Evolutionary conservation across 2,797 vertebrate genomes (phyloP).

Genomic region (Coilia nasus): DNA sequence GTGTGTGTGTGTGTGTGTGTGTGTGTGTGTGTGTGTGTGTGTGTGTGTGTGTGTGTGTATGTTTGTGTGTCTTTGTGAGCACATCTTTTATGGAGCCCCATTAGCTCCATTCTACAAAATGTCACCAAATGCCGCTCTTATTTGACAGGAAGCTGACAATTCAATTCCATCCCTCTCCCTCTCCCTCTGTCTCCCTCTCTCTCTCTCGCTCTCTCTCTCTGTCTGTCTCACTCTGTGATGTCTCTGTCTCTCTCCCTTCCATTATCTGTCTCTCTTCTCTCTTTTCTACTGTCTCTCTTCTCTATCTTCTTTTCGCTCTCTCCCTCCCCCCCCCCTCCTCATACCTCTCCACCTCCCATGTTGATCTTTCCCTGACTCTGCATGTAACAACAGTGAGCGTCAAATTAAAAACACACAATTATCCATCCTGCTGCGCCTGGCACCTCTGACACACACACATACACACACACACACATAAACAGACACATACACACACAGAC

Average conservation of each 20-base stretch:
- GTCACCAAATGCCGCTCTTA: background rate
- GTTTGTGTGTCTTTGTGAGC: background rate
- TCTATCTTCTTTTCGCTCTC: too few relatives aligned
- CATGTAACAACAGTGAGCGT: constrained; percentile 19
- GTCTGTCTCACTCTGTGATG: too few relatives aligned
- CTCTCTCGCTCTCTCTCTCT: background rate
- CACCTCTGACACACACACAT: background rate
- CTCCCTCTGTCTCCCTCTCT: background rate
- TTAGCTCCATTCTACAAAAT: constrained; percentile 4
- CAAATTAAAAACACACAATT: constrained; percentile 21
- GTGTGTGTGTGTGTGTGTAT: background rate
- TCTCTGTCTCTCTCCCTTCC: too few relatives aligned
- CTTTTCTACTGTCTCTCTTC: too few relatives aligned
- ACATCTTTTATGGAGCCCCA: background rate
- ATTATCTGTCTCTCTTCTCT: too few relatives aligned
- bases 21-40: constrained; percentile 19
- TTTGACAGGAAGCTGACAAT: background rate
- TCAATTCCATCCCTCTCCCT: background rate
- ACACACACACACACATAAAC: too few relatives aligned
- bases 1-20: background rate
- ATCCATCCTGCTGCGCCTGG: background rate
- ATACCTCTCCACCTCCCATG: too few relatives aligned
- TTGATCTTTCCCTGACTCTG: constrained; percentile 2
- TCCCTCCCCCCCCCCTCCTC: too few relatives aligned
- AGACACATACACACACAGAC: too few relatives aligned